A percentile compares a stretch with the other conserved stretches of the same genome.
phyloP scores from a whole-genome alignment of 1,140 invertebrate species.

The Papilio machaon region DNA sequence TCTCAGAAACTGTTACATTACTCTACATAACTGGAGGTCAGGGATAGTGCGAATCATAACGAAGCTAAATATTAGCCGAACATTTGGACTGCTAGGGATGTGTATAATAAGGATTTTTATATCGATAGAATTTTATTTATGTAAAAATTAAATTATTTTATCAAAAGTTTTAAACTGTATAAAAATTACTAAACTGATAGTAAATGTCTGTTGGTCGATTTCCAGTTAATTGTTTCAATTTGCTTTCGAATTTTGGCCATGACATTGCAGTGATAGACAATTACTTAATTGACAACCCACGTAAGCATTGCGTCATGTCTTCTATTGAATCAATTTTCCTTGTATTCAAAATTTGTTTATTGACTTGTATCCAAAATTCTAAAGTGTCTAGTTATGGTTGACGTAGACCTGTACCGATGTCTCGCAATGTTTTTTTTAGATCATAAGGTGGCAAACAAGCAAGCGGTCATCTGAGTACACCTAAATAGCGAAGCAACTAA shows the following conservation, averaged over 20 bases:
- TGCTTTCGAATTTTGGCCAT: background rate
- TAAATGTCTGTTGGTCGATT: background rate
- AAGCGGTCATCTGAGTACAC: no score
- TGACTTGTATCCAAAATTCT: background rate
- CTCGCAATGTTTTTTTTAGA: no score
- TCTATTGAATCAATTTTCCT: background rate
- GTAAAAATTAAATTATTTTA: background rate
- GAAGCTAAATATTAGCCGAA: constrained; percentile 11
- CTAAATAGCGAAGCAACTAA: no score
- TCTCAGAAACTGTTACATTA: constrained; percentile 1
- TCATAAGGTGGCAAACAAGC: no score
- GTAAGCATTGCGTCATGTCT: background rate
- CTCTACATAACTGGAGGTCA: constrained; percentile 8
- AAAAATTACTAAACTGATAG: background rate
- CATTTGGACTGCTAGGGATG: constrained; percentile 12
- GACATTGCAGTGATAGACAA: background rate
- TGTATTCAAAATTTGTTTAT: background rate
- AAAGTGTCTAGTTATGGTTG: background rate
- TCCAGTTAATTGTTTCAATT: background rate
- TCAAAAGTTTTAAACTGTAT: background rate
- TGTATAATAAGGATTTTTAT: background rate
- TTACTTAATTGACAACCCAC: background rate
- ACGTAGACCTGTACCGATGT: background rate
- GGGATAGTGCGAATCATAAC: constrained; percentile 1
- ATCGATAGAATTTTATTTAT: background rate